phyloP scores from a whole-genome alignment of 2,888 invertebrate genomes.

The Rhagonycha lutea region DNA sequence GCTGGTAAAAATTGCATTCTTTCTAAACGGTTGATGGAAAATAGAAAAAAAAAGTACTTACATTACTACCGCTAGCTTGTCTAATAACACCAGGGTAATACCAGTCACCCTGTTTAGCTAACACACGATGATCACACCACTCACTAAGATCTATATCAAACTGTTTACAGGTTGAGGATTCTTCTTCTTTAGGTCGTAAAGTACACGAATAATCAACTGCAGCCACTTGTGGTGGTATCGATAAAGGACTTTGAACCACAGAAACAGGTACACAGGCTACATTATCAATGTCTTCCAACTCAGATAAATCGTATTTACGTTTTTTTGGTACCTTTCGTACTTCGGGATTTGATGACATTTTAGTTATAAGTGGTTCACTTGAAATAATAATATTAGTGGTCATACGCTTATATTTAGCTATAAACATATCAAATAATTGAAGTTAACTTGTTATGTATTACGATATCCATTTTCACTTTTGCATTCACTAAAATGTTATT shows the following conservation, averaged over 20 bases:
- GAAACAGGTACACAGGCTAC: constrained; percentile 49
- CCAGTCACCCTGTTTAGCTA: constrained; percentile 81
- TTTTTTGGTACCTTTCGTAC: constrained; percentile 90
- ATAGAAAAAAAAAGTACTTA: constrained; percentile 39
- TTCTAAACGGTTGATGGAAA: not conserved
- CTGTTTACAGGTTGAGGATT: constrained; percentile 39
- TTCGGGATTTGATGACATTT: constrained; percentile 35
- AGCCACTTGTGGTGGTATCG: constrained; percentile 50
- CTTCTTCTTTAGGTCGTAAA: constrained; percentile 43
- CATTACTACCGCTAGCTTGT: constrained; percentile 68
- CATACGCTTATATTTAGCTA: constrained; percentile 24
- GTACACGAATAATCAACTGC: constrained; percentile 53
- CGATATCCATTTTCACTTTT: not conserved
- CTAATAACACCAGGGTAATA: constrained; percentile 90
- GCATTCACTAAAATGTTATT: not conserved
- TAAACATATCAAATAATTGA: constrained; percentile 17
- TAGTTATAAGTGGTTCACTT: constrained; percentile 10
- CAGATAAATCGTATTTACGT: constrained; percentile 82
- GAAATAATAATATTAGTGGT: constrained; percentile 11
- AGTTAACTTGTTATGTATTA: not conserved
- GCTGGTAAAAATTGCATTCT: not conserved
- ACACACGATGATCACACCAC: constrained; percentile 90
- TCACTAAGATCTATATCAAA: constrained; percentile 81
- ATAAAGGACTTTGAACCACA: constrained; percentile 51
- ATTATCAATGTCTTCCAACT: constrained; percentile 70